These are phyloP conservation scores for Busseola fusca DNA, from an alignment of 2,888 invertebrate species.

Conservation along the genomic window DNA sequence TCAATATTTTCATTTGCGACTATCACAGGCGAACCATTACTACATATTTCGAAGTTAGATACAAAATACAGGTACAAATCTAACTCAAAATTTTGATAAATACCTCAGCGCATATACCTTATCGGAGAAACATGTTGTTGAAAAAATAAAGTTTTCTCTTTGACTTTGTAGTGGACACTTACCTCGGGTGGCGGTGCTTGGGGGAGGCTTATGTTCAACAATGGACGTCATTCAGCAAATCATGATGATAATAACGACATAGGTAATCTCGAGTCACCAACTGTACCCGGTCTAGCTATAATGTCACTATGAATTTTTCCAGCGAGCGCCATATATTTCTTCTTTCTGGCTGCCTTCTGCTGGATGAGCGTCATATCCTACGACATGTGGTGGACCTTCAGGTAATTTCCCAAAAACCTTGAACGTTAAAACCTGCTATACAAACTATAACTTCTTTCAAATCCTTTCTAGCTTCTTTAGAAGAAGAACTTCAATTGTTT, in stretches of 20 bases:
- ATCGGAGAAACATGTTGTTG: no score
- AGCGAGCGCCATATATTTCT: slow-evolving; percentile 76
- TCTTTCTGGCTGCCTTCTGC: slow-evolving; percentile 77
- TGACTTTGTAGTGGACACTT: not conserved
- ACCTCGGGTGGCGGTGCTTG: not conserved
- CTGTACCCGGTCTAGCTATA: not conserved
- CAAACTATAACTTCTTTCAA: not conserved
- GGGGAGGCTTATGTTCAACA: not conserved
- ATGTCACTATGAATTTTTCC: slow-evolving; percentile 45
- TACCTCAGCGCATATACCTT: no score
- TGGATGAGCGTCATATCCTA: slow-evolving; percentile 85
- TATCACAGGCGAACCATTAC: no score
- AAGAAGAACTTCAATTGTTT: not conserved
- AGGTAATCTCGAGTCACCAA: no score
- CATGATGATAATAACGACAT: not conserved
- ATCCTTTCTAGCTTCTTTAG: not conserved
- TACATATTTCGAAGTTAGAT: no score
- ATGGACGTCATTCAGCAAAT: not conserved
- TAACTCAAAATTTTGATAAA: no score
- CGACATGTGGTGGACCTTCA: slow-evolving; percentile 85
- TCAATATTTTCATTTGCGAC: no score
- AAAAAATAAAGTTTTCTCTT: not conserved
- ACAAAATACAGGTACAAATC: no score
- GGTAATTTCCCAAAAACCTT: slow-evolving; percentile 64
- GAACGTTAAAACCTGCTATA: not conserved